These are phyloP conservation scores for Bibio marci DNA, from an alignment of 2,888 invertebrate species.

Conservation along the genomic window DNA sequence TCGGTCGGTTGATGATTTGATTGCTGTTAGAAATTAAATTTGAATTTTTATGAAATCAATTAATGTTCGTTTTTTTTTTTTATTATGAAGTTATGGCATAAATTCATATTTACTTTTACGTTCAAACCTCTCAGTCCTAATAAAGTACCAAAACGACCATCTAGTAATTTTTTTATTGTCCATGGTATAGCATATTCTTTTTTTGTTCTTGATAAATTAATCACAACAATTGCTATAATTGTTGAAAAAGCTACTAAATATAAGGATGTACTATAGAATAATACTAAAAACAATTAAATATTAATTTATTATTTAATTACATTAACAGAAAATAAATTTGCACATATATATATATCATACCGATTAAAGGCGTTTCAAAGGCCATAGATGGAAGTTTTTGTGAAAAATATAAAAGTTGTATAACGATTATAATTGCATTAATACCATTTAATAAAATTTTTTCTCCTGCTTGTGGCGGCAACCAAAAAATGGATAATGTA, in stretches of 20 bases:
- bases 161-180: slow-evolving; percentile 19
- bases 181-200: slow-evolving; percentile 30
- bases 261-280: slow-evolving; percentile 35
- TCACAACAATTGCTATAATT: slow-evolving; percentile 34
- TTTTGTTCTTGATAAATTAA: slow-evolving; percentile 32
- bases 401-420: slow-evolving; percentile 45
- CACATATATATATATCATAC: slow-evolving; percentile 18
- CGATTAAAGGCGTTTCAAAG: slow-evolving; percentile 30
- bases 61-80: not conserved
- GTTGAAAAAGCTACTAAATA: slow-evolving; percentile 34
- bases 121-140: slow-evolving; percentile 22
- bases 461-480: slow-evolving; percentile 48
- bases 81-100: slow-evolving; percentile 3
- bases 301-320: not conserved
- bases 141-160: slow-evolving; percentile 15
- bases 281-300: slow-evolving; percentile 28
- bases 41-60: not conserved
- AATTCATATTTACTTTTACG: not conserved
- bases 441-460: slow-evolving; percentile 42
- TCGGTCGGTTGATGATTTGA: slow-evolving; percentile 16
- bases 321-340: not conserved
- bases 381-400: slow-evolving; percentile 33
- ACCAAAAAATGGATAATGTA: slow-evolving; percentile 42
- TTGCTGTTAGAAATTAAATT: not conserved
- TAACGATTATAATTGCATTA: slow-evolving; percentile 38